Base-by-base conservation (phyloP, 2,888 invertebrate genomes). In the Diachrysia chrysitis region DNA sequence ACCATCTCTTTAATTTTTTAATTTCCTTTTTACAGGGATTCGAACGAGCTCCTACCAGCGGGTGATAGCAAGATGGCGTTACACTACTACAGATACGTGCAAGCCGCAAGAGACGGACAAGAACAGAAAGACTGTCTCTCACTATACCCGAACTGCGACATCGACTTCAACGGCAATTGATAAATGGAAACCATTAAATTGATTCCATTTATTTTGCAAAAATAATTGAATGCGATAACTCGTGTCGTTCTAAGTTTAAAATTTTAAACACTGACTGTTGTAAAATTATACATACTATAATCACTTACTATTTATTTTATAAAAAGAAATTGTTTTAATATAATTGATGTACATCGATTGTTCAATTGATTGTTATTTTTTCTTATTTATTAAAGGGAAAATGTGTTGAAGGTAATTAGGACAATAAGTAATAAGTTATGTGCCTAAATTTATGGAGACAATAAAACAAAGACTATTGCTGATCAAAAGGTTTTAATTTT, bases 71-170 rank as follows among this genome's bases (percentile, higher is more conserved):
- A 96, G 76, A 97, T 97, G 68, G 97, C 98, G 21, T 90, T 97
- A 29, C 95, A 97, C 67, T 98, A 98, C 91, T 97, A 97, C 92
- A 96, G 96, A 84, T 97, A 98, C 84, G 96, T 98, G 5, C 97
- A 97, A 87, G 97, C 98, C 0, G 98, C 98, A 0, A 96, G 98
- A 81, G 97, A 98, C 83, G 98, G 98, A 0, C 98, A 98, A 88
- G 98, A 98, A 79, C 96, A 97, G 81, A 97, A 97, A 76, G 97
- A 98, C 85, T 98, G 98, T 82, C 82, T 96, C 1, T 87, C 93
- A 72, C 86, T 96, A 1, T 98, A 97, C 89, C 96, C 97, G 0
- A 90, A 96, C 63, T 98, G 98, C 90, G 95, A 96, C 63, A 95
- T 97, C 63, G 96, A 97, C 83, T 97, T 97, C n/a, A 97, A 97